A percentile compares a stretch with the other conserved stretches of the same genome.
These are phyloP conservation scores for Plectropomus leopardus DNA, from an alignment of 2,113 vertebrate genomes.

Conservation along the genomic window DNA sequence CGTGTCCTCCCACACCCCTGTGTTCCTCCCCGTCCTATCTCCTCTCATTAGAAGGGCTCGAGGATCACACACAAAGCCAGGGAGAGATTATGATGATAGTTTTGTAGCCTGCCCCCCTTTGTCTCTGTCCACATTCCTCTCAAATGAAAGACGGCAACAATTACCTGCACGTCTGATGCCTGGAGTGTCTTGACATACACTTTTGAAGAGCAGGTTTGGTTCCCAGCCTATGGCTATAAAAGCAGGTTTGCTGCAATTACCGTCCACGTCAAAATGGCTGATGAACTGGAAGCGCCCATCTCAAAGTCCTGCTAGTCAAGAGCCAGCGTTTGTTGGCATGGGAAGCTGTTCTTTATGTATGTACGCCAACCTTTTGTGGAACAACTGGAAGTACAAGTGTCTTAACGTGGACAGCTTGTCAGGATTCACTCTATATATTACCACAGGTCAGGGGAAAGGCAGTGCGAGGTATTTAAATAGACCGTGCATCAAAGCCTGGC, in stretches of 20 bases:
- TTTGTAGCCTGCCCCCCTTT: slow-evolving; percentile 72
- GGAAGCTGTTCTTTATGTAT: slow-evolving; percentile 53
- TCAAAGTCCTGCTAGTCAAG: slow-evolving; percentile 24
- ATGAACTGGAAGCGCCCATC: slow-evolving; percentile 46
- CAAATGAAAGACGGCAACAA: slow-evolving; percentile 76
- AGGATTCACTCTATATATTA: slow-evolving; percentile 65
- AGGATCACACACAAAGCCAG: slow-evolving; percentile 76
- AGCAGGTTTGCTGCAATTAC: slow-evolving; percentile 44
- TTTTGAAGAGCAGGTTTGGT: slow-evolving; percentile 70
- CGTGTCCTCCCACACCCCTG: slow-evolving; percentile 13
- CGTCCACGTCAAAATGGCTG: slow-evolving; percentile 58
- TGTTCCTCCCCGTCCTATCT: slow-evolving; percentile 44
- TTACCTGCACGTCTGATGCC: slow-evolving; percentile 68
- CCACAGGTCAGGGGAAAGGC: slow-evolving; percentile 65
- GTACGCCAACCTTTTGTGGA: slow-evolving; percentile 44
- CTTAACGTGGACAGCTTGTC: slow-evolving; percentile 46
- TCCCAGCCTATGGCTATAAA: slow-evolving; percentile 39
- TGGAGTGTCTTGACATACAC: slow-evolving; percentile 70
- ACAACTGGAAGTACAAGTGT: slow-evolving; percentile 46
- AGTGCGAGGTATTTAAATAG: slow-evolving; percentile 60
- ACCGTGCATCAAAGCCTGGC: slow-evolving; percentile 65
- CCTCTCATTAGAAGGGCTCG: slow-evolving; percentile 61
- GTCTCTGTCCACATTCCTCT: slow-evolving; percentile 77
- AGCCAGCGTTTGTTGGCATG: slow-evolving; percentile 53
- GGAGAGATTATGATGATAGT: slow-evolving; percentile 76